Percentiles rank a stretch among this genome's conserved stretches.
Conservation (phyloP, 1,140 invertebrate species). For the Cherax quadricarinatus region DNA sequence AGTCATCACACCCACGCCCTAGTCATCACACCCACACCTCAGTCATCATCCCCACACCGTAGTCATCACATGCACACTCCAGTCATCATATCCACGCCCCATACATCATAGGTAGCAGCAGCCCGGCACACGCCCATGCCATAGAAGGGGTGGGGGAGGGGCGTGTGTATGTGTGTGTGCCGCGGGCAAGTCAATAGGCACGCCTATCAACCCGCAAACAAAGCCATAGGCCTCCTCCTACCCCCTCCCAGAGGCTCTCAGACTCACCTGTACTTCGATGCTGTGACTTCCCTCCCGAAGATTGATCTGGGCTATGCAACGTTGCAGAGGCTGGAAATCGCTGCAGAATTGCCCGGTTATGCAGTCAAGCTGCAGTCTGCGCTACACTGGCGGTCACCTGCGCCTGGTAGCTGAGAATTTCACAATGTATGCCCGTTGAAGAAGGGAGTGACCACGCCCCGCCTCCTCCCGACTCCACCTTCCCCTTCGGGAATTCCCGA, state of each 20-base stretch:
- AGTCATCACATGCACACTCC: too few species aligned
- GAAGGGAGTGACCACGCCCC: conserved; percentile 58
- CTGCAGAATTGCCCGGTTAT: conserved; percentile 34
- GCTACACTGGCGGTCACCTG: conserved; percentile 34
- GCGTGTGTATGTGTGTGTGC: neutral
- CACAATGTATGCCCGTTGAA: conserved; percentile 67
- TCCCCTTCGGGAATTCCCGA: neutral
- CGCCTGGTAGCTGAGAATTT: conserved; percentile 66
- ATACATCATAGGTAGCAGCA: neutral
- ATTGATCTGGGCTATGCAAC: neutral
- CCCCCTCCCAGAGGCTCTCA: neutral
- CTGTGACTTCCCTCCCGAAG: neutral
- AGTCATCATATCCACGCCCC: neutral
- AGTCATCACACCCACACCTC: too few species aligned
- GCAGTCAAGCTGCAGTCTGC: conserved; percentile 27
- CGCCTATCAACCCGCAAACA: too few species aligned
- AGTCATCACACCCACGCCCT: too few species aligned
- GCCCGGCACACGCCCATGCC: neutral
- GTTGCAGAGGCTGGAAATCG: neutral
- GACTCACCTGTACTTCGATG: neutral
- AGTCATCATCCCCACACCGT: too few species aligned
- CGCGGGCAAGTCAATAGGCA: neutral
- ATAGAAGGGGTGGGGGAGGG: neutral
- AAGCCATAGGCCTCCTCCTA: neutral
- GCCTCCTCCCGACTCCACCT: conserved; percentile 49